Conservation (phyloP, 1,140 invertebrate genomes). For the Kradibia gibbosae region DNA sequence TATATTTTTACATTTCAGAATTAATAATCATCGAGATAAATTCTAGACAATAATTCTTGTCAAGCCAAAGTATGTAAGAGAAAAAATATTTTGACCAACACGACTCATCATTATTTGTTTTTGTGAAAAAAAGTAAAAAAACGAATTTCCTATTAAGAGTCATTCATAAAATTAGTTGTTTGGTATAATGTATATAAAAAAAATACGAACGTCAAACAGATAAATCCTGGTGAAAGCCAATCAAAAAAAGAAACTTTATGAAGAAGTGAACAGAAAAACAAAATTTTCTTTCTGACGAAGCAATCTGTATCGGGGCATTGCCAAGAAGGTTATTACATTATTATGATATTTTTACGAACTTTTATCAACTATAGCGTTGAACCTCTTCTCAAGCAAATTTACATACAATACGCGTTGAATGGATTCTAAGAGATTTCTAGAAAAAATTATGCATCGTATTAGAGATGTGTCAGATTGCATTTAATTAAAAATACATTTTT, state of each 20-base stretch:
- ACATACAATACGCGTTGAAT: slow-evolving; percentile 20
- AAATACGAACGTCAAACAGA: not conserved
- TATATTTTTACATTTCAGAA: too few species aligned
- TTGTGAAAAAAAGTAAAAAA: too few species aligned
- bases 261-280: not conserved
- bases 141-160: too few species aligned
- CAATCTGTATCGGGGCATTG: slow-evolving; percentile 1
- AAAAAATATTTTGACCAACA: too few species aligned
- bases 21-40: too few species aligned
- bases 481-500: not conserved
- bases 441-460: not conserved
- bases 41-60: too few species aligned
- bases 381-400: not conserved
- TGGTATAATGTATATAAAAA: too few species aligned
- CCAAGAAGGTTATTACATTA: slow-evolving; percentile 27
- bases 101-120: too few species aligned
- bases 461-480: not conserved
- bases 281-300: not conserved
- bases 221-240: too few species aligned
- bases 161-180: too few species aligned
- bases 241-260: not conserved
- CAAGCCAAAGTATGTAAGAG: too few species aligned
- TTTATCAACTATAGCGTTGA: not conserved
- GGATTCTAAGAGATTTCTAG: not conserved
- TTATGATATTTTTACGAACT: slow-evolving; percentile 39